Conservation (phyloP, 2,888 invertebrate species). For the Coronaproctus castanopsis region DNA sequence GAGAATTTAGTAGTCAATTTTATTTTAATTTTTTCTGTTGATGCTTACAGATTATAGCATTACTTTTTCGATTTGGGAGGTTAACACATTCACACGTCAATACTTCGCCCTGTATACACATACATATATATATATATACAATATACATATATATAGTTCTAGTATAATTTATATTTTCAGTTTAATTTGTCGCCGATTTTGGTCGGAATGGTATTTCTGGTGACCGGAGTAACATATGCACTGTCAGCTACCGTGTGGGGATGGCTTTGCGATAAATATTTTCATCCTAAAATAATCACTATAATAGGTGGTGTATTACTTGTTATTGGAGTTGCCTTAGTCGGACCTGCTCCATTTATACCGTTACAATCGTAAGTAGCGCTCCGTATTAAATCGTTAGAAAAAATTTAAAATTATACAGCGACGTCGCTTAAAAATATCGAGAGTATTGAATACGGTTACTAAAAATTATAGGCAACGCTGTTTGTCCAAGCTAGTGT, state of each 20-base stretch:
- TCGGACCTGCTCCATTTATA: conserved; percentile 64
- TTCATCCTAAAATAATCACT: conserved; percentile 44
- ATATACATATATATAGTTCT: too few species aligned
- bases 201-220: conserved; percentile 60
- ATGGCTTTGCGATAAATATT: conserved; percentile 50
- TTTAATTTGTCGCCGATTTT: conserved; percentile 47
- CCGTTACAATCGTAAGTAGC: conserved; percentile 35
- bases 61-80: too few species aligned
- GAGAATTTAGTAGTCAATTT: too few species aligned
- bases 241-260: conserved; percentile 60
- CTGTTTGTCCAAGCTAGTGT: too few species aligned
- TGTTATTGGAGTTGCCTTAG: conserved; percentile 44
- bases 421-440: not conserved
- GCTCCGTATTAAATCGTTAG: not conserved
- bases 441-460: too few species aligned
- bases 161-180: conserved; percentile 27
- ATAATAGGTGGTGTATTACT: conserved; percentile 44
- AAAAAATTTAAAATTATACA: not conserved
- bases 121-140: too few species aligned
- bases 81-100: too few species aligned
- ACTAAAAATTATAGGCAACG: too few species aligned
- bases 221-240: conserved; percentile 63
- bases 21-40: too few species aligned
- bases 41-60: too few species aligned
- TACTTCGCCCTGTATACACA: too few species aligned